phyloP scores from a whole-genome alignment of 2,797 vertebrate genomes.

The Galaxias olidus region DNA sequence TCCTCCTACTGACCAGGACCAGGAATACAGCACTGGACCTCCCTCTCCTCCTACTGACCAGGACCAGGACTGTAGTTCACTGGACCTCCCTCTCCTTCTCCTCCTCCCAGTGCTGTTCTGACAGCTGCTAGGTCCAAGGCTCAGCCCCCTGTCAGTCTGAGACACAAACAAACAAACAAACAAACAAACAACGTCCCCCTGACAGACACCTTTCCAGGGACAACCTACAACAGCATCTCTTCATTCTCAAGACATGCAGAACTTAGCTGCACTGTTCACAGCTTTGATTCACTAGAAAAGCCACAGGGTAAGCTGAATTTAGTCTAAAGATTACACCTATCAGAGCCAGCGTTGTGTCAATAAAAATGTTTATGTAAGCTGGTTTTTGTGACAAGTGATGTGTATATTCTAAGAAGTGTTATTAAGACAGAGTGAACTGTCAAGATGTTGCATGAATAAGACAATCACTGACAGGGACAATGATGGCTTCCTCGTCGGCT shows the following conservation, averaged over 20 bases:
- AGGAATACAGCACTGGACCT: constrained; percentile 53
- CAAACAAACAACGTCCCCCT: too few species aligned
- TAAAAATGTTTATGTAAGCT: constrained; percentile 12
- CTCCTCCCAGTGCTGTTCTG: too few species aligned
- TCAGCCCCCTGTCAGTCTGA: too few species aligned
- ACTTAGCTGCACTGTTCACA: constrained; percentile 20
- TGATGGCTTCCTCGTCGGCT: constrained; percentile 80
- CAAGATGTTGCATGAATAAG: constrained; percentile 60
- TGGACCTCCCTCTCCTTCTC: constrained; percentile 15
- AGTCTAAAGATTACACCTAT: neutral
- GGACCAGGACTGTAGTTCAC: constrained; percentile 57
- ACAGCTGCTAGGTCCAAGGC: too few species aligned
- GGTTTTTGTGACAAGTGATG: constrained; percentile 57
- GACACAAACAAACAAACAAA: too few species aligned
- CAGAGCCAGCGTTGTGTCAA: neutral
- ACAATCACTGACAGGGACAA: constrained; percentile 75
- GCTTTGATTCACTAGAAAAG: neutral
- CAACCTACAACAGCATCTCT: too few species aligned
- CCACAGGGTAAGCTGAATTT: too few species aligned
- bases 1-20: neutral
- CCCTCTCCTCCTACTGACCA: too few species aligned
- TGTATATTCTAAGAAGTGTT: constrained; percentile 61
- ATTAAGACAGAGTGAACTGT: constrained; percentile 67
- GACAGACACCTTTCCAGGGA: too few species aligned
- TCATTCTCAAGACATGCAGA: neutral